Evolutionary conservation across 2,797 vertebrate genomes (phyloP).

Genomic region (Gallirallus australis): DNA sequence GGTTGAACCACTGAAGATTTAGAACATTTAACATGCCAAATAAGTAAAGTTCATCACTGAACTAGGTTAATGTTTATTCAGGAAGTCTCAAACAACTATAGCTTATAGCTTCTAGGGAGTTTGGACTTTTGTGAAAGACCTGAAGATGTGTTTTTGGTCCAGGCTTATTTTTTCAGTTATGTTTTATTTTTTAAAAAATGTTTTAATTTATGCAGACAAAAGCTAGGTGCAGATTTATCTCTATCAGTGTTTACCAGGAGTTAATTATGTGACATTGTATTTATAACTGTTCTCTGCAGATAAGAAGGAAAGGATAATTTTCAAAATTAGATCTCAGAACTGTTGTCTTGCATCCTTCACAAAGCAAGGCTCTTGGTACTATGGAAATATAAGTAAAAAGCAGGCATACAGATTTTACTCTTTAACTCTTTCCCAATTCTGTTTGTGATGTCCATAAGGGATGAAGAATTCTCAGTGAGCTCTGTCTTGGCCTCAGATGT

Average conservation of each 20-base stretch:
- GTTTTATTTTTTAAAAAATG: neutral
- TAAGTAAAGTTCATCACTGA: neutral
- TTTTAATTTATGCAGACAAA: neutral
- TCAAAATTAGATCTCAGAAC: neutral
- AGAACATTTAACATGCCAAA: neutral
- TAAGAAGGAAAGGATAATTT: neutral
- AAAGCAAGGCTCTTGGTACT: neutral
- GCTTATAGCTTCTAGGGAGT: neutral
- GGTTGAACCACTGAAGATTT: neutral
- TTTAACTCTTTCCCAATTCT: constrained; percentile 26
- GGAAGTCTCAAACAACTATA: neutral
- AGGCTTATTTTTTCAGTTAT: neutral
- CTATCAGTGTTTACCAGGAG: neutral
- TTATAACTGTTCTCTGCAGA: neutral
- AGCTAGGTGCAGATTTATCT: neutral
- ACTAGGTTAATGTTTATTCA: neutral
- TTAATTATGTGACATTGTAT: neutral
- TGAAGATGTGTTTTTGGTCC: neutral
- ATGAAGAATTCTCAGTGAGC: constrained; percentile 98
- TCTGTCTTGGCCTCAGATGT: constrained; percentile 97
- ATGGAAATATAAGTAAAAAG: neutral
- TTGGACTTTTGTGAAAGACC: neutral
- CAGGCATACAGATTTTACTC: neutral
- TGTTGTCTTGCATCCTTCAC: neutral
- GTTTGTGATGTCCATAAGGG: constrained; percentile 80